phyloP scores from a whole-genome alignment of 2,113 vertebrate species.

The Leptobrachium ailaonicum region DNA sequence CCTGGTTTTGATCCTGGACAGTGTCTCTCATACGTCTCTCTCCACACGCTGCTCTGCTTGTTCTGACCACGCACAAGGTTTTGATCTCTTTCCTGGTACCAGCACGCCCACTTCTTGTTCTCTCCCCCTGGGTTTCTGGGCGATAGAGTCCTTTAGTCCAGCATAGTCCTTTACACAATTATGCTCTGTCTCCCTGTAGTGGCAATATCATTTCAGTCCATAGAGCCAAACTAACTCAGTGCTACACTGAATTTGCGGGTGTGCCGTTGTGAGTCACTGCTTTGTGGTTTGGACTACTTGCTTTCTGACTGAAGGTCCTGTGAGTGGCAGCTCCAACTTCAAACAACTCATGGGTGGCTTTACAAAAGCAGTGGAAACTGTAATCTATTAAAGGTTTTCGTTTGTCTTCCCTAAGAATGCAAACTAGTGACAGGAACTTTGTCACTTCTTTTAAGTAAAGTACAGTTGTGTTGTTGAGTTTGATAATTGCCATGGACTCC shows the following conservation, averaged over 20 bases:
- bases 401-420: conserved; percentile 98
- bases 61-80: too few species aligned
- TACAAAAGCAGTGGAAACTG: conserved; percentile 99
- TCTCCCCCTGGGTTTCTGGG: too few species aligned
- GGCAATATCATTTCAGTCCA: too few species aligned
- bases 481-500: conserved; percentile 99
- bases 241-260: conserved; percentile 86
- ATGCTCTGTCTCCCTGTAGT: too few species aligned
- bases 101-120: too few species aligned
- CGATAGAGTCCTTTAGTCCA: too few species aligned
- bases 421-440: conserved; percentile 96
- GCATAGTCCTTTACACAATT: too few species aligned
- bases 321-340: conserved; percentile 90
- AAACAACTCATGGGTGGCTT: conserved; percentile 98
- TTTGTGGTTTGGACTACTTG: conserved; percentile 84
- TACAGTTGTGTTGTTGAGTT: conserved; percentile 98
- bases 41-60: too few species aligned
- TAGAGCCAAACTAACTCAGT: not conserved
- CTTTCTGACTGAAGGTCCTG: conserved; percentile 73
- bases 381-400: conserved; percentile 95
- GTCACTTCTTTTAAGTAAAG: conserved; percentile 99
- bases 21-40: too few species aligned
- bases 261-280: conserved; percentile 91
- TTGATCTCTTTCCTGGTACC: too few species aligned
- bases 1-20: too few species aligned